Evolutionary conservation across 2,888 invertebrate species (phyloP), one percentile per base, ranked within the genome.

Genomic region (Neelides folsomi): DNA sequence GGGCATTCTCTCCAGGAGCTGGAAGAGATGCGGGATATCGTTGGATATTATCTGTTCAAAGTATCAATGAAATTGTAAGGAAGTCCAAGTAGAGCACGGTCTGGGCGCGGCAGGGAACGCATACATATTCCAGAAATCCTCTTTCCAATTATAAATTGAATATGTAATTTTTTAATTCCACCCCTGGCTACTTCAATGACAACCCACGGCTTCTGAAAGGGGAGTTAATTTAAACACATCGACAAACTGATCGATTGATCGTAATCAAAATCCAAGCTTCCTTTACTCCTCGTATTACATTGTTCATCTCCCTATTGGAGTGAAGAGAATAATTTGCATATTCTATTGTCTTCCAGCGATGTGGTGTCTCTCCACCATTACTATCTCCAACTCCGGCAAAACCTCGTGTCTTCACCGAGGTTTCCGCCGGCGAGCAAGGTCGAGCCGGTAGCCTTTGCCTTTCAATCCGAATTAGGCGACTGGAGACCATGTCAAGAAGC

Each of bases 301-400:
- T 27, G 27, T 27, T 27, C 27, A 7, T 27, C 27, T 7, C 27
- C 27, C 4, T 27, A 27, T 27, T 27, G 27, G 27, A 27, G 7
- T 27, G 7, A 7, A 27, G 27, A 27, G n/a, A 27, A 27, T 27
- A 27, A 27, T 27, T 27, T 27, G 27, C 39, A 36, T 36, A 27
- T 38, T 51, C 38, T 47, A 53, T 47, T 47, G 20, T 41, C 42
- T 58, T 47, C 38, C 65, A 78, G 81, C 72, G 92, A 94, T 76
- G 89, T 89, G 68, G 80, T 86, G 65, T 88, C 92, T 50, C 78
- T 90, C 54, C 88, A 89, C 71, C 84, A 93, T 69, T 97, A 95
- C 73, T 97, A 92, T 74, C 77, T 89, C 66, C 95, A 97, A 75
- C 75, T 97, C 69, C 83, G 89, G 59, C 83, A 88, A 73, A 97